These are phyloP conservation scores for Struthidea cinerea DNA, from an alignment of 2,113 vertebrate species.

Conservation along the genomic window DNA sequence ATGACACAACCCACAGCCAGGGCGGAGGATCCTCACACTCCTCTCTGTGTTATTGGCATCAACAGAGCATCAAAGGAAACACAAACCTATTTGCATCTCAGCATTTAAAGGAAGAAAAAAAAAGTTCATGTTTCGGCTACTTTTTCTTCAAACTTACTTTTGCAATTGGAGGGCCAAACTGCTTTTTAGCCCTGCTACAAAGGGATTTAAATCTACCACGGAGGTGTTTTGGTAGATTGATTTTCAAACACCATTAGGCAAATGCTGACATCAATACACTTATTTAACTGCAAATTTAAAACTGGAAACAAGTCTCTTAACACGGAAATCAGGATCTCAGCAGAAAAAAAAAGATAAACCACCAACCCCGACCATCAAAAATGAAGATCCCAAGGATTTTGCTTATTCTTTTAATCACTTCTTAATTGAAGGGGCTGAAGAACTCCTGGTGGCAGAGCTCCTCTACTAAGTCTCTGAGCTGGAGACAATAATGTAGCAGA, in stretches of 20 bases:
- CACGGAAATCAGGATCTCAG: not conserved
- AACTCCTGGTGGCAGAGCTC: not conserved
- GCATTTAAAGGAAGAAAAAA: not conserved
- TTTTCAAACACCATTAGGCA: not conserved
- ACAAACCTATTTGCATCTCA: not conserved
- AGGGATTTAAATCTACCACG: not conserved
- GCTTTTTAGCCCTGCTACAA: not conserved
- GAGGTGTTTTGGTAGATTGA: not conserved
- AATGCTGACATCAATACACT: not conserved
- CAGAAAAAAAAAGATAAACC: not conserved
- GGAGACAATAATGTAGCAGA: not conserved
- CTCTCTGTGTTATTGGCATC: not conserved
- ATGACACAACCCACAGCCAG: not conserved
- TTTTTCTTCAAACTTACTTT: not conserved
- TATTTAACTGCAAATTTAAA: not conserved
- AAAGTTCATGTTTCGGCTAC: fast-evolving
- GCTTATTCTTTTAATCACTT: not conserved
- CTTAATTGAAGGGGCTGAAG: not conserved
- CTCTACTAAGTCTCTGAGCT: not conserved
- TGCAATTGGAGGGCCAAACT: not conserved
- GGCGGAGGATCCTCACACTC: not conserved
- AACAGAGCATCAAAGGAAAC: not conserved
- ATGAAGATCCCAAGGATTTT: not conserved
- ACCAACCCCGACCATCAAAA: not conserved
- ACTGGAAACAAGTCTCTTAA: not conserved